Percentiles rank a stretch among this genome's conserved stretches.
Evolutionary conservation across 1,140 invertebrate species (phyloP).

Genomic region (Phenacoccus solenopsis): DNA sequence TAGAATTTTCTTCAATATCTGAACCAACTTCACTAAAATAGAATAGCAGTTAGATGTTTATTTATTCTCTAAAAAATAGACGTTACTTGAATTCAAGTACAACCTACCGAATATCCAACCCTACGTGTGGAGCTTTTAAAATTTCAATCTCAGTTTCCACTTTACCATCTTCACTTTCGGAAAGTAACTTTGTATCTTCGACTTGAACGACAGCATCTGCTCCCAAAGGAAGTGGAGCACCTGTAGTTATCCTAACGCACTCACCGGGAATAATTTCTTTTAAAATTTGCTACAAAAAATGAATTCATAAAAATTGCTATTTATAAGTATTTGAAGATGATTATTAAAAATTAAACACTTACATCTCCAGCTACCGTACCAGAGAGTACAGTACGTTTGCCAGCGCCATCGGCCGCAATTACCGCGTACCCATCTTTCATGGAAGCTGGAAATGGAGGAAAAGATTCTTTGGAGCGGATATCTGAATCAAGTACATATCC

Average conservation of each 20-base stretch:
- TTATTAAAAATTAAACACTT: too few relatives aligned
- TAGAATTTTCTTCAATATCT: constrained; percentile 52
- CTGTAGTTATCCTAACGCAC: constrained; percentile 86
- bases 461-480: constrained; percentile 47
- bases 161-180: constrained; percentile 44
- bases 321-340: too few relatives aligned
- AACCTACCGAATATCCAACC: constrained; percentile 58
- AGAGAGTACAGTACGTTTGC: constrained; percentile 28
- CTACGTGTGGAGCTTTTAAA: constrained; percentile 44
- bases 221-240: constrained; percentile 70
- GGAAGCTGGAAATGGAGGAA: constrained; percentile 87
- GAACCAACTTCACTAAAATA: constrained; percentile 55
- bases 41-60: constrained; percentile 21
- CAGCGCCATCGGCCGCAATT: constrained; percentile 52
- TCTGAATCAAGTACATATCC: constrained; percentile 49
- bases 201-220: constrained; percentile 84
- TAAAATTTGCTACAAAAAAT: constrained; percentile 13
- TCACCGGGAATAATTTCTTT: constrained; percentile 42
- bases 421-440: constrained; percentile 94
- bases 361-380: constrained; percentile 7
- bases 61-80: not conserved
- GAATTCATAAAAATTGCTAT: too few relatives aligned
- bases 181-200: constrained; percentile 71
- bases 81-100: not conserved
- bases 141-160: constrained; percentile 67